Base-by-base conservation (phyloP, 2,888 invertebrate species). In the Ephialtes manifestator region DNA sequence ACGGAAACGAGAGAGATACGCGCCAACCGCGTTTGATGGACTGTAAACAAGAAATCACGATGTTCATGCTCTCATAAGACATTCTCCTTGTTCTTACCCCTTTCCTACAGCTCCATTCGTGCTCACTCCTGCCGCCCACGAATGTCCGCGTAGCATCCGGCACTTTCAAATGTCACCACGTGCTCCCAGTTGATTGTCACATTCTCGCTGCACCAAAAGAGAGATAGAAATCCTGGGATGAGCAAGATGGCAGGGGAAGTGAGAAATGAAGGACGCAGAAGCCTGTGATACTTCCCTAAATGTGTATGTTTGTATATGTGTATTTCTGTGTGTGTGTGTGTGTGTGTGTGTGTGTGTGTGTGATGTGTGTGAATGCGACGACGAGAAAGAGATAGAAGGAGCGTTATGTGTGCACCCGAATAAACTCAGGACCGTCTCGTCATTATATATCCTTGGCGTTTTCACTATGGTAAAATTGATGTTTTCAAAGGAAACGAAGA, bases 41-140 rank as follows among this genome's bases (percentile, higher is more conserved):
- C 85, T 84, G 86, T 87, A 87, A 89, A 88, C 84, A 87, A 87
- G 86, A 72, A 84, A 87, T 87, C 84, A 84, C 72, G 70, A 76
- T 83, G 84, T 85, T 84, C 83, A 70, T 65, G 70, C 74, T 85
- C 78, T 82, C 77, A 43, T 74, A 77, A 74, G 63, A 77, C 53
- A 60, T 77, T 77, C 75, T 51, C 58, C 68, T 81, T 76, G 68
- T 35, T 71, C 48, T 35, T 46, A 39, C 63, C 78, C 74, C 20
- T 35, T 67, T 60, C 51, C 77, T 43, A 68, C 70, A 51, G 35
- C 20, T 76, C 65, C 75, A 35, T 84, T 81, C 18, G 39, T 51
- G 18, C 80, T 24, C 63, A 20, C 80, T 68, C 65, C 72, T 53
- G 67, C 18, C 81, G 51, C 55, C 67, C 58, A 51, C 71, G 24